Evolutionary conservation across 2,113 vertebrate genomes (phyloP).

Genomic region (Mohoua ochrocephala): DNA sequence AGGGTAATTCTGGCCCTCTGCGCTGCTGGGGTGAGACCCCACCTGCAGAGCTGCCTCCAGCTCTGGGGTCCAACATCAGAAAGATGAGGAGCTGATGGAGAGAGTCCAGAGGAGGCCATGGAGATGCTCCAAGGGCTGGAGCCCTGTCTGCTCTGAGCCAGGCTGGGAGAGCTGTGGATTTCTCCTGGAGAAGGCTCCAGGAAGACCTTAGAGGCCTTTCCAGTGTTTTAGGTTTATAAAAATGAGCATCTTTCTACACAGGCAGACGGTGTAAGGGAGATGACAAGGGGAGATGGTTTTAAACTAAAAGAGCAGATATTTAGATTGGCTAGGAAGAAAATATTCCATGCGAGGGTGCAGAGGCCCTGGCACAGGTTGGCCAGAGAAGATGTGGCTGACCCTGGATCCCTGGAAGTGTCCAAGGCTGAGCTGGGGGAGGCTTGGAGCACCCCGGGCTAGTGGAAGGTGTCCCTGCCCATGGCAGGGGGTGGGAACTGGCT

Average conservation of each 20-base stretch:
- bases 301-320: neutral
- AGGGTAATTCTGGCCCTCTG: neutral
- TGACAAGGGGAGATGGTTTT: neutral
- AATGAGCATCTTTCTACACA: neutral
- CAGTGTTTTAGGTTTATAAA: neutral
- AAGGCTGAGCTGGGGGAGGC: fast-evolving
- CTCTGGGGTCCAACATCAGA: neutral
- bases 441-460: neutral
- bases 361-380: neutral
- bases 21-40: neutral
- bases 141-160: neutral
- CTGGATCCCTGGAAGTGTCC: neutral
- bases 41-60: neutral
- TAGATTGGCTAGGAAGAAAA: neutral
- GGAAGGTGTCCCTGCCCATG: neutral
- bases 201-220: neutral
- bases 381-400: neutral
- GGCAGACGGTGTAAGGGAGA: neutral
- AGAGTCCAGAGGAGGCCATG: neutral
- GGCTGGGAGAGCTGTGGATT: neutral
- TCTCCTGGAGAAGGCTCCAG: neutral
- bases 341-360: fast-evolving
- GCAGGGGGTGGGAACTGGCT: neutral
- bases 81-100: neutral
- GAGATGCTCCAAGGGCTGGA: neutral